Base-by-base conservation (phyloP, 2,797 vertebrate genomes). In the Anableps anableps region DNA sequence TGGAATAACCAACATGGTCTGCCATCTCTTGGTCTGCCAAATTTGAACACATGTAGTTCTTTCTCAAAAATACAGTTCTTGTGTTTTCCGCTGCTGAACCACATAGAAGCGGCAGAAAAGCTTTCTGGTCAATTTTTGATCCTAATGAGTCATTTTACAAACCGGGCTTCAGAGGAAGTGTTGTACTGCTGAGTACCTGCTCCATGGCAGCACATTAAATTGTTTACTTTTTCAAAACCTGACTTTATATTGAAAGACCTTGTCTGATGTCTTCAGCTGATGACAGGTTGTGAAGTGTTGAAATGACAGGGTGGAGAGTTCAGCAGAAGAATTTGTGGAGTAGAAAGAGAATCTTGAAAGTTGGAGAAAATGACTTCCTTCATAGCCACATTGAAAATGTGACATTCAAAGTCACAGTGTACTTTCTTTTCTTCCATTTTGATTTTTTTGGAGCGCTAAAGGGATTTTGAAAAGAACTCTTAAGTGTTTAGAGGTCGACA, bases 241-340 rank as follows among this genome's bases (percentile, higher is more conserved):
- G 80, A 79, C 84, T 81, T 72, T 74, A 78, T 82, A 80, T 88
- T 81, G 82, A 89, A 89, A 88, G 85, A 83, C 79, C 79, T 90
- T 76, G 83, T 72, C 75, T 88, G 88, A 82, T 83, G 89, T 85
- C 75, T 81, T 3, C 36, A 80, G 75, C 58, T 92, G 89, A 92
- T 92, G 88, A 89, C 82, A 89, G 90, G 85, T 86, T 93, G 85
- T 83, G 82, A 81, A 86, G 88, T 90, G 86, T 86, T 74, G 75
- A 91, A 93, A 93, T 93, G 83, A 93, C 87, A 90, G 90, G 86
- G 90, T 89, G 78, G 86, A 79, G 84, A 60, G 74, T 76, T 86
- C 78, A 74, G 82, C 60, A 86, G 87, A 81, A 84, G 75, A 88
- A 82, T 78, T 83, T 84, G 71, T 74, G 74, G 66, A 77, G 83